Conservation (phyloP, 2,113 vertebrate species). For the Ranitomeya imitator region DNA sequence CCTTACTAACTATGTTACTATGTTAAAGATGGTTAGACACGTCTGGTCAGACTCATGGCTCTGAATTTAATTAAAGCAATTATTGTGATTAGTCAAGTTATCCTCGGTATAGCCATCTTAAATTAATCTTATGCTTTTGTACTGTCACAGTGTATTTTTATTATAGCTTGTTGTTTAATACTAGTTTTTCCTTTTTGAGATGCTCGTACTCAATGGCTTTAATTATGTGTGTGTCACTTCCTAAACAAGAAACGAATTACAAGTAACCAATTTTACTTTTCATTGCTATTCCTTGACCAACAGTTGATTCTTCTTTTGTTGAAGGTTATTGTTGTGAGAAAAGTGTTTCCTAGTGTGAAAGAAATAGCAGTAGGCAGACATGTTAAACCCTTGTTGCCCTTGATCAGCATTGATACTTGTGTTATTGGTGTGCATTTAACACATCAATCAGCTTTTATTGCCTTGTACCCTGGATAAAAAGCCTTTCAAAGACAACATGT, state of each 20-base stretch:
- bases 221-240: not conserved
- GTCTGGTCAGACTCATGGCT: no score
- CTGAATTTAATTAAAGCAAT: no score
- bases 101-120: no score
- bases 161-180: not conserved
- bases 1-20: no score
- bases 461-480: slow-evolving; percentile 74
- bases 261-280: slow-evolving; percentile 2
- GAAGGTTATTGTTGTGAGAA: slow-evolving; percentile 63
- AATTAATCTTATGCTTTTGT: no score
- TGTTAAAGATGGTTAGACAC: no score
- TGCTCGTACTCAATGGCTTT: not conserved
- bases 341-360: slow-evolving; percentile 72
- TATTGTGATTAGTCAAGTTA: no score
- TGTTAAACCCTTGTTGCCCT: slow-evolving; percentile 71
- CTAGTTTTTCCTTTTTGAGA: not conserved
- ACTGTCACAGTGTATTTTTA: no score
- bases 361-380: slow-evolving; percentile 68
- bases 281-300: slow-evolving; percentile 56
- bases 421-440: slow-evolving; percentile 71
- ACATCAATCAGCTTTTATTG: slow-evolving; percentile 74
- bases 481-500: slow-evolving; percentile 68
- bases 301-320: slow-evolving; percentile 59
- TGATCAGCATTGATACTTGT: slow-evolving; percentile 69
- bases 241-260: slow-evolving; percentile 18